Evolutionary conservation across 2,113 vertebrate species (phyloP), one percentile per base, ranked within the genome.

Genomic region (Pavo muticus): DNA sequence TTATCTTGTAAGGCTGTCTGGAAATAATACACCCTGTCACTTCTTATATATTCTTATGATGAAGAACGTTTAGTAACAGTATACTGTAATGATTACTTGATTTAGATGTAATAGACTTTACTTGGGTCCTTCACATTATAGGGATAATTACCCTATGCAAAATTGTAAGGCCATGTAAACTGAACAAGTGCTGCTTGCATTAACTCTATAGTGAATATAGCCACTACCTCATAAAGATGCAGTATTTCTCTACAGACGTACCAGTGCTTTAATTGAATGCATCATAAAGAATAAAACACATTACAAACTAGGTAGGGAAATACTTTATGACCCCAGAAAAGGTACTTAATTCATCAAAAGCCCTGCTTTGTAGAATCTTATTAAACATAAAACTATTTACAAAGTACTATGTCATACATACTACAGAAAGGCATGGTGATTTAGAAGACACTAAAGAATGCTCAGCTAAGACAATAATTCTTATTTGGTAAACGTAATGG

Each of bases 301-400:
- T 84, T 93, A 25, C 40, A 63, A 45, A 83, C 37, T 59, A 32
- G 10, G 54, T 35, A 86, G 42, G 17, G 89, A 85, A 93, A 86
- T 25, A 71, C 14, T 81, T 92, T 56, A 86, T 47, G 37, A 82
- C 29, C 23, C 57, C n/a, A 87, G 60, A 81, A 95, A 90, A 94
- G 61, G 65, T 65, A 84, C 1, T 9, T 89, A 92, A 80, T 89
- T 75, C 12, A 77, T 91, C 71, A 81, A 54, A 78, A 92, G 29
- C 75, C 60, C 52, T 72, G 40, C 63, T 74, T 50, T 81, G 47
- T 50, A 70, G 37, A 69, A 90, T 65, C 65, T 77, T 80, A 77
- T 90, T 75, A 84, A 93, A 88, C 40, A 44, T 74, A 74, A 87
- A 85, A 29, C 35, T 72, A 76, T 92, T 96, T 77, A 77, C 63